Conservation (phyloP, 2,113 vertebrate genomes). For the Rhipidura dahli region DNA sequence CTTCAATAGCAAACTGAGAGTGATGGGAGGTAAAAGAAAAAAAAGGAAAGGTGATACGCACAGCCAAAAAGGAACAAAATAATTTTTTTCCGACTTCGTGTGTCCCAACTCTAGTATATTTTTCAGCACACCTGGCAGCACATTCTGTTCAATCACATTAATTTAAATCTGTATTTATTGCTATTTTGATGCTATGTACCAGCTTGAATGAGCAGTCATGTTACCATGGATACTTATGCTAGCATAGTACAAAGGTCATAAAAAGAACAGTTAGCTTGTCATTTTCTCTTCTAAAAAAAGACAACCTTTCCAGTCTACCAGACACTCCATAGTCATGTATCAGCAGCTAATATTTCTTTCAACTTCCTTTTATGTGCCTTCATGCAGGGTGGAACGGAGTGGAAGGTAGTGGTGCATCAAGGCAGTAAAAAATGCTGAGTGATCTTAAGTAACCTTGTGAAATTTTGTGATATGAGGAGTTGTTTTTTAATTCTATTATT, state of each 20-base stretch:
- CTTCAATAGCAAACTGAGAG: not conserved
- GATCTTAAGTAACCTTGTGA: not conserved
- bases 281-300: not conserved
- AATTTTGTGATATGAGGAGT: not conserved
- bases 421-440: not conserved
- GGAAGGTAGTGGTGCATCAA: not conserved
- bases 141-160: not conserved
- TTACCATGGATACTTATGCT: slow-evolving; percentile 51
- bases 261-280: not conserved
- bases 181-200: slow-evolving; percentile 4
- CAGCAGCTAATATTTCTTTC: not conserved
- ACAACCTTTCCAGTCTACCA: not conserved
- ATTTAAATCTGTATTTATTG: slow-evolving; percentile 14
- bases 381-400: not conserved
- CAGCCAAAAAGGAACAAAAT: not conserved
- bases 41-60: not conserved
- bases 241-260: slow-evolving; percentile 26
- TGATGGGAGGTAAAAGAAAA: not conserved
- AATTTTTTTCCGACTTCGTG: not conserved
- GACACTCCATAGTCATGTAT: not conserved
- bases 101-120: not conserved
- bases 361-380: not conserved
- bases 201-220: slow-evolving; percentile 8
- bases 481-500: not conserved
- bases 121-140: not conserved